These are phyloP conservation scores for Prionace glauca DNA, from an alignment of 2,797 vertebrate genomes.

Conservation along the genomic window DNA sequence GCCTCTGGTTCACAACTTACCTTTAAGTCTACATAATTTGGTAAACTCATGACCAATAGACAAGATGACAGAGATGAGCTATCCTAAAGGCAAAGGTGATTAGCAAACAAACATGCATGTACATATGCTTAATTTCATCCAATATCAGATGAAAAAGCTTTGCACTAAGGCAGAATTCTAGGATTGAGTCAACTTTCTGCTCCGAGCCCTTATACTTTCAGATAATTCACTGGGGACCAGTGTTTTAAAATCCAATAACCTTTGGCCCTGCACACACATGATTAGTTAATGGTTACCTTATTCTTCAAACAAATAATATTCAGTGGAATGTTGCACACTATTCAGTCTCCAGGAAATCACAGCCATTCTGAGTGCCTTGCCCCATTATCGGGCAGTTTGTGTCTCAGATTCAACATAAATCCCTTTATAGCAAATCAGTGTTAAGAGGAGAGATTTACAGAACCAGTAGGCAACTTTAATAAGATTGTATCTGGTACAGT, in stretches of 20 bases:
- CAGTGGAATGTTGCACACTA: slow-evolving; percentile 12
- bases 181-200: neutral
- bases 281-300: slow-evolving; percentile 38
- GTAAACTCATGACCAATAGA: neutral
- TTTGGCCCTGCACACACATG: slow-evolving; percentile 30
- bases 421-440: slow-evolving; percentile 31
- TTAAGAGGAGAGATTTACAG: slow-evolving; percentile 34
- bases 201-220: neutral
- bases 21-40: neutral
- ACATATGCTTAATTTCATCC: neutral
- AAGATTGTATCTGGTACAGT: slow-evolving; percentile 37
- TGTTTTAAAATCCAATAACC: slow-evolving; percentile 25
- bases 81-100: neutral
- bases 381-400: neutral
- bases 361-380: neutral
- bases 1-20: too few species aligned
- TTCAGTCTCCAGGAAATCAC: neutral
- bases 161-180: neutral
- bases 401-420: slow-evolving; percentile 34
- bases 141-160: neutral
- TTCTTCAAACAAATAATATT: slow-evolving; percentile 37
- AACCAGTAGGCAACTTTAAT: slow-evolving; percentile 35
- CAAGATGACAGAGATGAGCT: too few species aligned
- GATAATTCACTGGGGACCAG: slow-evolving; percentile 10
- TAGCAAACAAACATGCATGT: neutral